phyloP scores from a whole-genome alignment of 2,113 vertebrate genomes.

The Hassar affinis region DNA sequence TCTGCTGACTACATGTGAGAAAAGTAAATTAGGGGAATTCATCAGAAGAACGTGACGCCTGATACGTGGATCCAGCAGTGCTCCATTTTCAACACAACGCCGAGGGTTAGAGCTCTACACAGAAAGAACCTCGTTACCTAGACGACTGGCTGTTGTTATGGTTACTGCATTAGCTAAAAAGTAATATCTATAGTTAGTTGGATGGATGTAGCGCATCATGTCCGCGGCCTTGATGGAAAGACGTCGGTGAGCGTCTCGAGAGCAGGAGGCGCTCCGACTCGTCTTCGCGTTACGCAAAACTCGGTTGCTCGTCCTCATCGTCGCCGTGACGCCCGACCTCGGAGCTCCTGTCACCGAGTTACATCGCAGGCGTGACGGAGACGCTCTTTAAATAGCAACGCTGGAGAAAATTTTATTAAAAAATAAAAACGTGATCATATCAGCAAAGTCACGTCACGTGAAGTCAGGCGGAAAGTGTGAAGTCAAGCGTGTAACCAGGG shows the following conservation, averaged over 20 bases:
- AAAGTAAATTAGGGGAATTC: background rate
- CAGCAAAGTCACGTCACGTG: too few species aligned
- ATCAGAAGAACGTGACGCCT: background rate
- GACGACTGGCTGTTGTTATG: background rate
- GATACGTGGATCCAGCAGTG: background rate
- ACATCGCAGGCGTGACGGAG: background rate
- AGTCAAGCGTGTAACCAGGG: too few species aligned
- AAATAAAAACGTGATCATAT: background rate
- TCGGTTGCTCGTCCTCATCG: too few species aligned
- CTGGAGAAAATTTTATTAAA: background rate
- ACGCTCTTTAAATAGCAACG: background rate
- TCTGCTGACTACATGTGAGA: background rate
- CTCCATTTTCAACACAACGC: background rate
- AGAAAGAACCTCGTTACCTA: background rate
- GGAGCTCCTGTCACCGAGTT: background rate
- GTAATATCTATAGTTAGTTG: too few species aligned
- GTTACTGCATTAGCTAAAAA: background rate
- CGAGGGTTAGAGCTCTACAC: background rate
- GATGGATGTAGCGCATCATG: background rate
- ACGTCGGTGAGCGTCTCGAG: too few species aligned
- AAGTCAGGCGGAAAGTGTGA: too few species aligned
- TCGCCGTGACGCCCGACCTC: too few species aligned
- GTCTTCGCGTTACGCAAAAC: too few species aligned
- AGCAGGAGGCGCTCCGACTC: too few species aligned
- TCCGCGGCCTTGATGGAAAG: too few species aligned